Percentiles rank a stretch among this genome's conserved stretches.
Conservation (phyloP, 2,113 vertebrate species). For the Pygoscelis adeliae region DNA sequence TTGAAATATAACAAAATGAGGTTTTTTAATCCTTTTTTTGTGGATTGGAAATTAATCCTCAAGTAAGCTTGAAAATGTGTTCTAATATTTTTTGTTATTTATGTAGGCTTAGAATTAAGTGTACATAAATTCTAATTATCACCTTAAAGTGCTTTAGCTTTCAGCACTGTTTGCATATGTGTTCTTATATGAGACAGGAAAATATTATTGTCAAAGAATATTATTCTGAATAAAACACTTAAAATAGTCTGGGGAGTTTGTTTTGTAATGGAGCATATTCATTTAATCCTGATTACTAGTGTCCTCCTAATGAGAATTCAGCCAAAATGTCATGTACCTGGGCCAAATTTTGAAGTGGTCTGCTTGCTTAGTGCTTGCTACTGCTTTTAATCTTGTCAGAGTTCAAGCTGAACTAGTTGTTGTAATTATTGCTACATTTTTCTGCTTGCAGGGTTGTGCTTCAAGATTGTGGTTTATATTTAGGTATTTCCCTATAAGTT, state of each 20-base stretch:
- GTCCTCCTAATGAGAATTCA: neutral
- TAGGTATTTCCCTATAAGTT: neutral
- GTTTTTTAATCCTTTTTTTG: neutral
- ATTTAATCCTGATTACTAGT: neutral
- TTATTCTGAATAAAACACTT: neutral
- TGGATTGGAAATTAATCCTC: neutral
- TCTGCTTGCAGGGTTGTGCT: neutral
- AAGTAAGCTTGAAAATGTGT: neutral
- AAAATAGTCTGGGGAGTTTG: neutral
- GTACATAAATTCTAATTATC: neutral
- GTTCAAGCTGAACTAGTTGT: neutral
- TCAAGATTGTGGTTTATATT: neutral
- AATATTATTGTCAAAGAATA: neutral
- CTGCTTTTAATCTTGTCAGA: neutral
- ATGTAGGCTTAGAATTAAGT: conserved; percentile 8
- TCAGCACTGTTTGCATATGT: neutral
- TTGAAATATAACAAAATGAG: neutral
- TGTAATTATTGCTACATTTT: neutral
- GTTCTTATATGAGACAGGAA: neutral
- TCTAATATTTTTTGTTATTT: neutral
- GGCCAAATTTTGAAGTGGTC: neutral
- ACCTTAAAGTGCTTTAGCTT: neutral
- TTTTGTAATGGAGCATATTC: neutral
- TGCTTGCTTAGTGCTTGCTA: neutral
- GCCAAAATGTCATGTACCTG: neutral